Base-by-base conservation (phyloP, 2,888 invertebrate species). In the Schizotus pectinicornis region DNA sequence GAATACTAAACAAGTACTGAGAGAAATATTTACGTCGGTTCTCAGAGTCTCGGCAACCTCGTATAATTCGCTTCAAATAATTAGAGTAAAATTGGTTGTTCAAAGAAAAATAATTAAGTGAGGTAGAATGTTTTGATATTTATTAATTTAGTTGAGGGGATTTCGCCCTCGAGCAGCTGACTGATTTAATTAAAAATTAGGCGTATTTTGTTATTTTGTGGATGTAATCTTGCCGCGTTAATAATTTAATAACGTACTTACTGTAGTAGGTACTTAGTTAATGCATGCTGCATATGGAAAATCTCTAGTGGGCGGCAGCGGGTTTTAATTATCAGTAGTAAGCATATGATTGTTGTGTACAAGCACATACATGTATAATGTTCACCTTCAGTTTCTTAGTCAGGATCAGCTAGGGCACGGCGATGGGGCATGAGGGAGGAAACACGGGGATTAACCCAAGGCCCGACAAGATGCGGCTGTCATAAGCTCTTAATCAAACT, bases 401-500 rank as follows among this genome's bases (percentile, higher is more conserved):
- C 30, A 39, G 48, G 53, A 59, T 58, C 48, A 59, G n/a, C 30
- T 11, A 9, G 32, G 13, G 13, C 36, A 14, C 38, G 32, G 11
- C 14, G 14, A 11, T n/a, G 14, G 30, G 53, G 37, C 7, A 53
- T 56, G 53, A 47, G 55, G 37, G 43, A 38, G 43, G 47, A 53
- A 56, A 56, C 41, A 59, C 14, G 14, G 51, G 53, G 60, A 61
- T 60, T 60, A 57, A 57, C 54, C 56, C 59, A 41, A 54, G 54
- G 14, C 48, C 47, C 57, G 56, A 60, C 59, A 62, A 62, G 59
- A 62, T 56, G 57, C 57, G 52, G 38, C 59, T 62, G 62, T 60
- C 60, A 63, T 63, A 63, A 63, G 62, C 62, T 61, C 55, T 63
- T 63, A 63, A 63, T 63, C 60, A 60, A 63, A 63, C 54, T 60